Evolutionary conservation across 2,113 vertebrate genomes (phyloP).

Genomic region (Grantiella picta): DNA sequence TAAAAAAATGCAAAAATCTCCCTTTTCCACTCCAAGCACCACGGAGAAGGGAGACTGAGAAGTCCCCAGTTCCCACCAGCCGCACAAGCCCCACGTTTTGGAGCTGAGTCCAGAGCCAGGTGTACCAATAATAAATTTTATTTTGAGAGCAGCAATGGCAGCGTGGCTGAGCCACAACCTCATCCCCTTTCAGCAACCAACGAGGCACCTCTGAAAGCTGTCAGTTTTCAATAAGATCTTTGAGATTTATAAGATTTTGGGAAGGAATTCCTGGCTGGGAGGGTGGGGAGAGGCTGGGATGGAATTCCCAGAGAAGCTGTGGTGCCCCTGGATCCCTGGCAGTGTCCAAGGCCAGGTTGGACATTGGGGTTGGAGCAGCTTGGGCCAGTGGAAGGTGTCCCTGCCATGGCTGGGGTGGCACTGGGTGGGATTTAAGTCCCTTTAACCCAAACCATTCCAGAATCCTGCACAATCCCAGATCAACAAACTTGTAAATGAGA

Average conservation of each 20-base stretch:
- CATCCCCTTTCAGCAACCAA: fast-evolving
- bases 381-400: background rate
- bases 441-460: background rate
- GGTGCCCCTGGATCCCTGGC: background rate
- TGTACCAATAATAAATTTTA: background rate
- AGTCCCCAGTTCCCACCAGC: background rate
- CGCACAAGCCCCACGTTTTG: background rate
- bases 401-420: background rate
- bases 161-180: fast-evolving
- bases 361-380: background rate
- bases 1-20: background rate
- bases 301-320: background rate
- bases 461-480: background rate
- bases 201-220: background rate
- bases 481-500: background rate
- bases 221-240: background rate
- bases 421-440: fast-evolving
- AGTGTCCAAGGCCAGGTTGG: background rate
- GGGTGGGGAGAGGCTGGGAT: background rate
- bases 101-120: background rate
- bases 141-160: no score
- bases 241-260: fast-evolving
- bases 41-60: background rate
- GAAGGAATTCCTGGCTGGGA: background rate
- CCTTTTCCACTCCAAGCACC: background rate